A percentile compares a stretch with the other conserved stretches of the same genome.
Conservation (phyloP, 2,797 vertebrate genomes). For the Acropternis orthonyx region DNA sequence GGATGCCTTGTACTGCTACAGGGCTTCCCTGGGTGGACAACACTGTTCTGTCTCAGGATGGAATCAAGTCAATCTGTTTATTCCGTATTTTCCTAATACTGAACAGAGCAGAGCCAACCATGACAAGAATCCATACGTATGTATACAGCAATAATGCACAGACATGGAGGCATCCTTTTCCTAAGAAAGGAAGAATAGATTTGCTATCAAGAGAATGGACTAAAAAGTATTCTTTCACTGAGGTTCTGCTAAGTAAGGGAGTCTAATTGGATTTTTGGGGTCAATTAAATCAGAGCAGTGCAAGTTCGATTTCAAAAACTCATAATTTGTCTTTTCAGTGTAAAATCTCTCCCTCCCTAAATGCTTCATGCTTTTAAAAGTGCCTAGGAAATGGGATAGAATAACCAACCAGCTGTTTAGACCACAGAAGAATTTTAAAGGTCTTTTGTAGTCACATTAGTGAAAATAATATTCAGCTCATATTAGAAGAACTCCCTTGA, state of each 20-base stretch:
- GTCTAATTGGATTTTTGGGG: conserved; percentile 48
- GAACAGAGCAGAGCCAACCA: not conserved
- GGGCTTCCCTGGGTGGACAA: not conserved
- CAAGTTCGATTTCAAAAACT: conserved; percentile 20
- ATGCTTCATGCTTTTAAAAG: conserved; percentile 18
- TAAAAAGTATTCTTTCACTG: conserved; percentile 19
- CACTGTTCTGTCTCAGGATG: not conserved
- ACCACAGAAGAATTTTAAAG: conserved; percentile 50
- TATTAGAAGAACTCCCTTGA: conserved; percentile 24
- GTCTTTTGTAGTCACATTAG: conserved; percentile 7
- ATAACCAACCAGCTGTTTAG: conserved; percentile 36
- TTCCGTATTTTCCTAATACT: not conserved
- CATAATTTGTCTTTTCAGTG: conserved; percentile 18
- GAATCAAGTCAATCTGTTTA: not conserved
- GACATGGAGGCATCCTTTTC: not conserved
- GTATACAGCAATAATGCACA: not conserved
- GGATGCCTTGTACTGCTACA: not conserved
- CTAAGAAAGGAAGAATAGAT: conserved; percentile 39
- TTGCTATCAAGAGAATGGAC: conserved; percentile 40
- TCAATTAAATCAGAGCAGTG: conserved; percentile 58
- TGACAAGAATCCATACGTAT: not conserved
- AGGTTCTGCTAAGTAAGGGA: conserved; percentile 58
- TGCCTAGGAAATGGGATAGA: conserved; percentile 44
- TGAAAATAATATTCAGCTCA: conserved; percentile 28
- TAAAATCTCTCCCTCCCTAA: conserved; percentile 10